Conservation (phyloP, 2,113 vertebrate species). For the Heterochromis multidens region DNA sequence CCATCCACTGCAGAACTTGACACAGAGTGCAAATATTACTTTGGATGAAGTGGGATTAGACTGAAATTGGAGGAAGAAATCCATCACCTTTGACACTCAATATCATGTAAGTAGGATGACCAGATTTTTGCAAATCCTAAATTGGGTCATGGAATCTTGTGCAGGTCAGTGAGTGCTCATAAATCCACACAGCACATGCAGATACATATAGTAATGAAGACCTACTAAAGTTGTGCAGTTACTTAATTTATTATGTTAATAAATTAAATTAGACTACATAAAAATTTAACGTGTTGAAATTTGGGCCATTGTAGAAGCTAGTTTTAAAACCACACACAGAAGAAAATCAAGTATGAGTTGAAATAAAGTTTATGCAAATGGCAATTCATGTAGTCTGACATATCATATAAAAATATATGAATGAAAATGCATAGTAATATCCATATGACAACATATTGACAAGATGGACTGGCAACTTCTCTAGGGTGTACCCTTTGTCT, state of each 20-base stretch:
- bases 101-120: constrained; percentile 53
- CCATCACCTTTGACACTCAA: constrained; percentile 50
- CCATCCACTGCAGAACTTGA: not conserved
- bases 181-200: constrained; percentile 7
- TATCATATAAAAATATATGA: not conserved
- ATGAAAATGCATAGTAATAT: not conserved
- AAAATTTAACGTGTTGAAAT: constrained; percentile 4
- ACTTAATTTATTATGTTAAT: constrained; percentile 23
- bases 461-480: not conserved
- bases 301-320: not conserved
- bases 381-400: not conserved
- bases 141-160: constrained; percentile 46
- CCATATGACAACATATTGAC: not conserved
- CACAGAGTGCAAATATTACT: constrained; percentile 41
- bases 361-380: not conserved
- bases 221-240: not conserved
- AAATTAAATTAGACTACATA: constrained; percentile 15
- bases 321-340: not conserved
- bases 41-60: constrained; percentile 52
- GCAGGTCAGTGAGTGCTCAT: not conserved
- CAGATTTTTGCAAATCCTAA: constrained; percentile 47
- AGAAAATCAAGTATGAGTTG: not conserved
- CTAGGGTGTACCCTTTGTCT: rapidly evolving
- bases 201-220: constrained; percentile 3
- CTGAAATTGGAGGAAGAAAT: constrained; percentile 50